Percentiles rank a stretch among this genome's conserved stretches.
Conservation (phyloP, 2,113 vertebrate genomes). For the Poicephalus meyeri region DNA sequence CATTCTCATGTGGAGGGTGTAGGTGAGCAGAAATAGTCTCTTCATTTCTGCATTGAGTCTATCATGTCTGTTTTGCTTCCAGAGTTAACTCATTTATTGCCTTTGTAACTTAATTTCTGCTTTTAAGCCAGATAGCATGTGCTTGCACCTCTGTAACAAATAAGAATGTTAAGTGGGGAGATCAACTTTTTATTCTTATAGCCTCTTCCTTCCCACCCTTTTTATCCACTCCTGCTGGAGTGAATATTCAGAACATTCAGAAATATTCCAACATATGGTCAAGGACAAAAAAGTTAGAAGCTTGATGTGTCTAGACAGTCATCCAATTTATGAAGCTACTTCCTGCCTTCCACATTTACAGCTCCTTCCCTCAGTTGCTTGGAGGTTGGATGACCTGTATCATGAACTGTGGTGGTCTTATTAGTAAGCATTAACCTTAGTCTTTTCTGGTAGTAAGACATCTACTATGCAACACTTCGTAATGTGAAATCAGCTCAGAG, state of each 20-base stretch:
- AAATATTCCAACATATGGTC: neutral
- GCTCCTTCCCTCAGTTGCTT: neutral
- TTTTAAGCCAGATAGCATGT: neutral
- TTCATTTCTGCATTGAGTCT: neutral
- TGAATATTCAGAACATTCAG: neutral
- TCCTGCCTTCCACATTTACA: neutral
- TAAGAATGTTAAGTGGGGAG: neutral
- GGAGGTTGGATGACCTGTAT: neutral
- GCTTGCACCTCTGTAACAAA: neutral
- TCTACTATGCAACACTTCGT: neutral
- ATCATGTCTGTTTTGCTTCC: neutral
- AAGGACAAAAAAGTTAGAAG: neutral
- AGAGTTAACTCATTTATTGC: neutral
- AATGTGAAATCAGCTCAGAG: neutral
- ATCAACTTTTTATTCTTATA: neutral
- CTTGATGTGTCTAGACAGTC: neutral
- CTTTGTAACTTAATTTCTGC: neutral
- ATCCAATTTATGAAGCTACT: neutral
- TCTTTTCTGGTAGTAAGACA: neutral
- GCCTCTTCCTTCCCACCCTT: neutral
- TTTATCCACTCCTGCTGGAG: neutral
- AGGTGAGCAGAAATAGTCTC: neutral
- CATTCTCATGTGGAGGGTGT: neutral
- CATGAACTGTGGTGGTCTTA: neutral
- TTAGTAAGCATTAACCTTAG: neutral